Percentiles rank a stretch among this genome's conserved stretches.
phyloP scores from a whole-genome alignment of 2,888 invertebrate species.

The Aphrophora alni region DNA sequence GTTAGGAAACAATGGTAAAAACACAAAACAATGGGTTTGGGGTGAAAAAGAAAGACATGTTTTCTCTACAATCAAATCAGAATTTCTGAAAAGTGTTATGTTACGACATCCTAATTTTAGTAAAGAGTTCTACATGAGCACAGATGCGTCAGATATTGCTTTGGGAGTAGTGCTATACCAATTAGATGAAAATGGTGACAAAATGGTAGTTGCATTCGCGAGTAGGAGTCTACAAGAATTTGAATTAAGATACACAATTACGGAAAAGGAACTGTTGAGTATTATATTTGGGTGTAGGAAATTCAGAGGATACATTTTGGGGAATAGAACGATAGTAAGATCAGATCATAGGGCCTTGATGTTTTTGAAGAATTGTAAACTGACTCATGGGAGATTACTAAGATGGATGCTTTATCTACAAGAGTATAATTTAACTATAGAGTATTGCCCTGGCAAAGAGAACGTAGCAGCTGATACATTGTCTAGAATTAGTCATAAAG shows the following conservation, averaged over 20 bases:
- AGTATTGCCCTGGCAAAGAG: conserved; percentile 18
- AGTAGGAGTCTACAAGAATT: not conserved
- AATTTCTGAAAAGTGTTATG: conserved; percentile 4
- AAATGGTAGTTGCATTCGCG: not conserved
- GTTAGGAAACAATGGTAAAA: not conserved
- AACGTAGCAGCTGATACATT: conserved; percentile 16
- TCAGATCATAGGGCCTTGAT: conserved; percentile 18
- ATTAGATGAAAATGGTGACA: not conserved
- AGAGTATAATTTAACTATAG: conserved; percentile 13
- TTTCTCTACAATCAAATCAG: not conserved
- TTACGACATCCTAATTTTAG: conserved; percentile 7
- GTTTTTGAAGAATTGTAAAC: conserved; percentile 19
- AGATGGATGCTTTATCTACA: conserved; percentile 21
- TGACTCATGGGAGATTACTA: conserved; percentile 22
- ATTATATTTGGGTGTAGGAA: not conserved
- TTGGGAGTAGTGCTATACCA: not conserved
- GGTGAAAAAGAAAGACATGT: not conserved
- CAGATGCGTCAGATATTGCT: conserved; percentile 11
- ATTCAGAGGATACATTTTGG: conserved; percentile 9
- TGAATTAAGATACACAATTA: not conserved
- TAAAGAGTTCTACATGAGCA: conserved; percentile 13
- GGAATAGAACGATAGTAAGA: conserved; percentile 2
- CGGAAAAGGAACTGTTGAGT: not conserved
- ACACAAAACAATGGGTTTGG: not conserved
- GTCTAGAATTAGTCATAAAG: too few relatives aligned